Evolutionary conservation across 2,888 invertebrate species (phyloP), one percentile per base, ranked within the genome.

Genomic region (Drosophila ezoana): DNA sequence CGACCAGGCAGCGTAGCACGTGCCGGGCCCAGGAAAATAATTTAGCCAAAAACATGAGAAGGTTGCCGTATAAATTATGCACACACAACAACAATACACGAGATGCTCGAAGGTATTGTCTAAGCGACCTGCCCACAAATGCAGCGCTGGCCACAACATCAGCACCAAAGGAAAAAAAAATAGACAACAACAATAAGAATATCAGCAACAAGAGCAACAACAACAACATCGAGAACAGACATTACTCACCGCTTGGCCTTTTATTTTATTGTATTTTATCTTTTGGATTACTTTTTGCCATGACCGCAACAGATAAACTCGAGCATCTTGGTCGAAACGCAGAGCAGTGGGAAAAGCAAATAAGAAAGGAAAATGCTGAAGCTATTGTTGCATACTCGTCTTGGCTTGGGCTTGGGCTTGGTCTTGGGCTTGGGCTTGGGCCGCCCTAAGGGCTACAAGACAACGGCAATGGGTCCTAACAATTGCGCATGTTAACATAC

Each of bases 401-500:
- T 45, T 32, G 44, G 66, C n/a, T 52, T 44, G 48, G 44, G 59
- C 47, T 43, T 45, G 66, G 18, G 53, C 54, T n/a, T n/a, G n/a
- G 54, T 33, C 57, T 45, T 32, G 44, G 66, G n/a, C 45, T 20
- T 20, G 20, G 43, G 59, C 47, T 43, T 45, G 66, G 18, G 53
- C 54, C 23, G 70, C 86, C 83, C 73, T 43, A 56, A 76, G 85
- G 85, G 79, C 79, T 66, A 65, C 68, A 76, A 62, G 61, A 53
- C 78, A 64, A 66, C 63, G 44, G 60, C 67, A 67, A 61, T 44
- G 72, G 72, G 41, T 72, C 59, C 72, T 48, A 76, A 81, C 80
- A 85, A 85, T 85, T 84, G 85, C 84, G 87, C 85, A 85, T 86
- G 86, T 86, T 87, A 87, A 86, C 87, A 86, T 87, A 79, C 85